phyloP scores from a whole-genome alignment of 2,888 invertebrate genomes.

The Dicranocentrus wangi region DNA sequence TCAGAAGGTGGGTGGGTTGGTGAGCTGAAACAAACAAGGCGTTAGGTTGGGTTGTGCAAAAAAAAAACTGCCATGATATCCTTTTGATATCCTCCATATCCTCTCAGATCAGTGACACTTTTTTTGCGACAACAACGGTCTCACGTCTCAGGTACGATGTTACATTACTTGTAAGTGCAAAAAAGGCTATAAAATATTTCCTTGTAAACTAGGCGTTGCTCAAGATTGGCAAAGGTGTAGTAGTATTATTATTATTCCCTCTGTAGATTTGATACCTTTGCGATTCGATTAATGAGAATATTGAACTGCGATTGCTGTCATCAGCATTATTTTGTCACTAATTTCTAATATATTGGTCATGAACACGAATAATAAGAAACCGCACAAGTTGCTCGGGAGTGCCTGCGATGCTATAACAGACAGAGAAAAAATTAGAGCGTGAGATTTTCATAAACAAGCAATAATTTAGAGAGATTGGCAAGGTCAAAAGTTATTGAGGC shows the following conservation, averaged over 20 bases:
- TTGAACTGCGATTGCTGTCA: constrained; percentile 28
- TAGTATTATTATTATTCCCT: not conserved
- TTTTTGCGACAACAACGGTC: not conserved
- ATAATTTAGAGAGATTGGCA: constrained; percentile 39
- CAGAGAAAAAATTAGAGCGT: constrained; percentile 38
- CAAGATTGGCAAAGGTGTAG: not conserved
- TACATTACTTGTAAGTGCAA: no score
- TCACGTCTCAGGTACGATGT: not conserved
- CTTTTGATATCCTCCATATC: no score
- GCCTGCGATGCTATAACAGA: not conserved
- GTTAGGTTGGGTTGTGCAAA: not conserved
- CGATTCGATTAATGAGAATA: constrained; percentile 3
- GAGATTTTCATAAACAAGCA: constrained; percentile 45
- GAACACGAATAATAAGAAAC: constrained; percentile 25
- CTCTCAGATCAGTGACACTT: no score
- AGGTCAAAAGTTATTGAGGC: constrained; percentile 37
- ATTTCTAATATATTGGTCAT: constrained; percentile 47
- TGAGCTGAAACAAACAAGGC: no score
- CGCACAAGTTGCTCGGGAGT: not conserved
- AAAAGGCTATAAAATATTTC: constrained; percentile 1
- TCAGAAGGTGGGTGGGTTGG: not conserved
- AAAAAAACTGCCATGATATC: not conserved
- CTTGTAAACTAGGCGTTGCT: not conserved
- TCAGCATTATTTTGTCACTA: constrained; percentile 9
- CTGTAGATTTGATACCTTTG: not conserved